These are phyloP conservation scores for Drosophila kambysellisi DNA, from an alignment of 2,888 invertebrate genomes.

Conservation along the genomic window DNA sequence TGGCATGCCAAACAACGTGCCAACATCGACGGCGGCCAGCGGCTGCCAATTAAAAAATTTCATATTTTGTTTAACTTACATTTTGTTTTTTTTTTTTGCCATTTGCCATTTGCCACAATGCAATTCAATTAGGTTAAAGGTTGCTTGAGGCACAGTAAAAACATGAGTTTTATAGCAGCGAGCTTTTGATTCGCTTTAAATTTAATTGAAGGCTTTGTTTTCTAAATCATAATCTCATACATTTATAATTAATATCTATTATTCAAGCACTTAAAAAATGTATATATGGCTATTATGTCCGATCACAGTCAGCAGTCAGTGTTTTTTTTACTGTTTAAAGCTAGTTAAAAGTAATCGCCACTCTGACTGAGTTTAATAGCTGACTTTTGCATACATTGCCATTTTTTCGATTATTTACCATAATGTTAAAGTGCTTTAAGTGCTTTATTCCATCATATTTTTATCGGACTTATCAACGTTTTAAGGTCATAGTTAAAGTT, in stretches of 20 bases:
- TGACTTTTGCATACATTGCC: slow-evolving; percentile 2
- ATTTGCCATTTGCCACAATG: slow-evolving; percentile 38
- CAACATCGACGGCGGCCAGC: slow-evolving; percentile 61
- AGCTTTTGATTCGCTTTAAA: neutral
- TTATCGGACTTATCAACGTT: slow-evolving; percentile 36
- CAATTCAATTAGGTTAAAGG: slow-evolving; percentile 66
- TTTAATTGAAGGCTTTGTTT: neutral
- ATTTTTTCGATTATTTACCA: slow-evolving; percentile 14
- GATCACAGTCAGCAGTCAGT: neutral
- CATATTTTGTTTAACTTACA: slow-evolving; percentile 50
- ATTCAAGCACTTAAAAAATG: neutral
- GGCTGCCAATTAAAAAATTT: slow-evolving; percentile 76
- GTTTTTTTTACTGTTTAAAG: slow-evolving; percentile 12
- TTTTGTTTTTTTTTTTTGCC: slow-evolving; percentile 13
- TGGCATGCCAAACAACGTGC: slow-evolving; percentile 74
- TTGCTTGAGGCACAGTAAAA: slow-evolving; percentile 9
- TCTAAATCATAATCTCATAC: neutral
- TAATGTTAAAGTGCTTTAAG: slow-evolving; percentile 23
- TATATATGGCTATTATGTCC: neutral
- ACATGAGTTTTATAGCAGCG: slow-evolving; percentile 7
- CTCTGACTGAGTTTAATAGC: slow-evolving; percentile 21
- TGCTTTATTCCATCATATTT: slow-evolving; percentile 37
- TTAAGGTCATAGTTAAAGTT: slow-evolving; percentile 47
- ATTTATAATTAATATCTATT: neutral
- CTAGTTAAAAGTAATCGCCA: slow-evolving; percentile 18